Conservation (phyloP, 2,797 vertebrate species). For the Mus minutoides region DNA sequence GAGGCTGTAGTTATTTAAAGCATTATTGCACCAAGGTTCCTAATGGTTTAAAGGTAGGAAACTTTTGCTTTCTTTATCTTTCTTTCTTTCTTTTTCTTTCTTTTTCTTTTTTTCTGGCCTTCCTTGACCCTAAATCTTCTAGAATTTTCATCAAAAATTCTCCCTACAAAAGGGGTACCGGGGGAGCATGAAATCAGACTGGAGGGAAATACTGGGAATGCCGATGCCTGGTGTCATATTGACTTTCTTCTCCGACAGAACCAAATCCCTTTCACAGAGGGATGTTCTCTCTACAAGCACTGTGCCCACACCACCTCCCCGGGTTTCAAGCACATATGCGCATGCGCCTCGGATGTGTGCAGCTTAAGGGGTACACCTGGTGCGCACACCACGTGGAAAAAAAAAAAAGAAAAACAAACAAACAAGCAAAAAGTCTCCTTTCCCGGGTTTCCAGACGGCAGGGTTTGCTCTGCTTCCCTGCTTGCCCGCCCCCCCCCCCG, state of each 20-base stretch:
- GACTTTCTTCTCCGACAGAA: neutral
- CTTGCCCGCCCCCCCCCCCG: neutral
- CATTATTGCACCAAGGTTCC: neutral
- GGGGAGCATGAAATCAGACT: neutral
- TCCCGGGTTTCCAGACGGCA: neutral
- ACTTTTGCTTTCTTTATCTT: neutral
- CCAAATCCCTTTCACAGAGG: neutral
- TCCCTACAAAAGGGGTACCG: neutral
- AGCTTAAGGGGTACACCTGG: neutral
- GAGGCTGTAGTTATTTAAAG: neutral
- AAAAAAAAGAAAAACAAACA: neutral
- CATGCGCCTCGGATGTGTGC: neutral
- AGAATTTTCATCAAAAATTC: neutral
- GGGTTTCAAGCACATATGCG: neutral
- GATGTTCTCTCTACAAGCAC: neutral
- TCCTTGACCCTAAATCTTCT: neutral
- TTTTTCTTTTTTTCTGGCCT: neutral
- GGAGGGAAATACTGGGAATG: neutral
- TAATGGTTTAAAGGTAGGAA: neutral
- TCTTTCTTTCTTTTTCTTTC: no score
- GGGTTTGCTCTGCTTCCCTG: conserved; percentile 34
- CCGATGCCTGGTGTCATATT: neutral
- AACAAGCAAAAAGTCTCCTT: neutral
- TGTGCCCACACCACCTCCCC: neutral
- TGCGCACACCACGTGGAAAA: neutral